Conservation (phyloP, 2,113 vertebrate genomes). For the Oceanites oceanicus region DNA sequence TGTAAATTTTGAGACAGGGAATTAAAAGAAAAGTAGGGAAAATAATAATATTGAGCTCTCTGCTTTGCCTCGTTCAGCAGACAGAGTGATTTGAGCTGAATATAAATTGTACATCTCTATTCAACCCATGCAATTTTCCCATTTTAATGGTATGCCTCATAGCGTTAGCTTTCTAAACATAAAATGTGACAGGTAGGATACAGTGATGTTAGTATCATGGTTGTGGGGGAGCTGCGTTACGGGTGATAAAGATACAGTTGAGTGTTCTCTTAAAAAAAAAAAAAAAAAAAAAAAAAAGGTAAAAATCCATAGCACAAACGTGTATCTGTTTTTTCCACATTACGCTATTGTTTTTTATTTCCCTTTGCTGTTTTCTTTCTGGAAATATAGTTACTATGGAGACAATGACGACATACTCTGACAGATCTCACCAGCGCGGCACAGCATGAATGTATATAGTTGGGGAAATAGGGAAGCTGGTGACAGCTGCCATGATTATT, state of each 20-base stretch:
- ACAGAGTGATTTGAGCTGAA: not conserved
- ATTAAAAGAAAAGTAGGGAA: not conserved
- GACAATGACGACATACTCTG: not conserved
- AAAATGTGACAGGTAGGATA: not conserved
- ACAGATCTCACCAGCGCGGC: not conserved
- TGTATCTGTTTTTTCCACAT: slow-evolving; percentile 19
- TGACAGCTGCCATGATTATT: not conserved
- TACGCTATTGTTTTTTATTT: not conserved
- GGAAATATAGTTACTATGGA: slow-evolving; percentile 39
- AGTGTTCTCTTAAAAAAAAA: not conserved
- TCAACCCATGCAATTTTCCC: rapidly evolving
- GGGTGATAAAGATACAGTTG: not conserved
- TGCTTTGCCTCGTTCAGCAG: not conserved
- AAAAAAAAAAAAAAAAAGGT: not conserved
- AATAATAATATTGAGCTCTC: not conserved
- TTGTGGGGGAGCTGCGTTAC: not conserved
- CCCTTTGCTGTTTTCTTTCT: not conserved
- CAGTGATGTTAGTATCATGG: rapidly evolving
- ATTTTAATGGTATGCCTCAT: not conserved
- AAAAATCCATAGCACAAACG: not conserved
- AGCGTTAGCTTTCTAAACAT: not conserved
- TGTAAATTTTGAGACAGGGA: not conserved
- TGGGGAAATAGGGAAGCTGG: not conserved
- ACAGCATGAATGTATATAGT: not conserved
- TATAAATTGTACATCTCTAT: not conserved